Base-by-base conservation (phyloP, 2,888 invertebrate genomes). In the Machimus atricapillus region DNA sequence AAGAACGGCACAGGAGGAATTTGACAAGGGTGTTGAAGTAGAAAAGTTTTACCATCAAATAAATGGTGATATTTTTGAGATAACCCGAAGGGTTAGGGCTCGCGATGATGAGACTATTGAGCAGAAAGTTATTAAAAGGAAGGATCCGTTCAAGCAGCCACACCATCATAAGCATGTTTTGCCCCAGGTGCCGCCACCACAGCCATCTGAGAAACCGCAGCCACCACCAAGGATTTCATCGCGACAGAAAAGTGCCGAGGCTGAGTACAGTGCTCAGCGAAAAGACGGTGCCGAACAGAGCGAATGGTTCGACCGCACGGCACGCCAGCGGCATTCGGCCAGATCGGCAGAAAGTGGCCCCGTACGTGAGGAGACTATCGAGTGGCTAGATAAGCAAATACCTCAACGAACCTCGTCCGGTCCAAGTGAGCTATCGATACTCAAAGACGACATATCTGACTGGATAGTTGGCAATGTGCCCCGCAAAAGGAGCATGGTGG, bases 1-100 rank as follows among this genome's bases (percentile, higher is more conserved):
- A 16, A 31, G 46, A 52, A 46, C 66, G 56, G 91, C 90, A 1
- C 91, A 91, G 73, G 91, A 91, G 82, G 91, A 92, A 46, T 92
- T 92, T 78, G 92, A 92, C 85, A 91, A 92, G 5, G 92, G 92
- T 19, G 92, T 92, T 1, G 92, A 92, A 87, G 92, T 92, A n/a
- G 92, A 93, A 86, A 92, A 92, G 88, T 92, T 92, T 88, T 92
- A 93, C 88, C 92, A 92, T 88, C 92, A 93, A 89, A 92, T 92
- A 86, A 92, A 93, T 76, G 93, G 93, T 2, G 92, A 93, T 76
- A 92, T 92, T 66, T 92, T 92, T 87, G 93, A 93, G 89, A 92
- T 92, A 66, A 93, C 92, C 8, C 89, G 93, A 0, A 89, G 92
- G 0, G 92, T 92, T 27, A 89, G 92, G 14, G 92, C 92, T 0